Conservation (phyloP, 2,797 vertebrate species). For the Arnoldichthys spilopterus region DNA sequence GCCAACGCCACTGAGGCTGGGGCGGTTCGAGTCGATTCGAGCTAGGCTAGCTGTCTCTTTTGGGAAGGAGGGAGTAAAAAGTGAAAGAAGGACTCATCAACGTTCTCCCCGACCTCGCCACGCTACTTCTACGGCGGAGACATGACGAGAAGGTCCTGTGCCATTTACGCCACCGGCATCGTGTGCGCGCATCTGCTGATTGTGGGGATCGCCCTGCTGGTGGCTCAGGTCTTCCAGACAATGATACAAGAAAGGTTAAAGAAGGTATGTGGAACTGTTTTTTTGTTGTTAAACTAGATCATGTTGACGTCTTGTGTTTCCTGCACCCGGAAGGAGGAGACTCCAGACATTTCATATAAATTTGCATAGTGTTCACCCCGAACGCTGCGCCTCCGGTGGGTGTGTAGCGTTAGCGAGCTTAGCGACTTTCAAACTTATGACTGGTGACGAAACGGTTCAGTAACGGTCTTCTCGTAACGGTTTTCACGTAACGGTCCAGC, state of each 20-base stretch:
- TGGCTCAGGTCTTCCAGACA: conserved; percentile 85
- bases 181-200: conserved; percentile 81
- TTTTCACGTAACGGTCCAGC: not conserved
- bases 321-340: no score
- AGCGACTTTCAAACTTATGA: conserved; percentile 17
- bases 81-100: not conserved
- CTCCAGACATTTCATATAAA: no score
- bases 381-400: not conserved
- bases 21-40: not conserved
- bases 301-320: no score
- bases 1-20: no score
- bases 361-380: no score
- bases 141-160: conserved; percentile 82
- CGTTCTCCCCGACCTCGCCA: not conserved
- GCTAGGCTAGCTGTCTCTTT: not conserved
- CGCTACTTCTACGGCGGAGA: conserved; percentile 41
- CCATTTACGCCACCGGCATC: conserved; percentile 83
- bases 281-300: no score
- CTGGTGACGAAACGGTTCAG: not conserved
- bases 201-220: conserved; percentile 80
- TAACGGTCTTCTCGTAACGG: conserved; percentile 4
- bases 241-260: conserved; percentile 80
- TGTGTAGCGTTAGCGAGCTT: not conserved
- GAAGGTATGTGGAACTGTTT: conserved; percentile 69
- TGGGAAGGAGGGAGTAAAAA: not conserved